Evolutionary conservation across 2,888 invertebrate genomes (phyloP), one percentile per base, ranked within the genome.

Genomic region (Cistogaster globosa): DNA sequence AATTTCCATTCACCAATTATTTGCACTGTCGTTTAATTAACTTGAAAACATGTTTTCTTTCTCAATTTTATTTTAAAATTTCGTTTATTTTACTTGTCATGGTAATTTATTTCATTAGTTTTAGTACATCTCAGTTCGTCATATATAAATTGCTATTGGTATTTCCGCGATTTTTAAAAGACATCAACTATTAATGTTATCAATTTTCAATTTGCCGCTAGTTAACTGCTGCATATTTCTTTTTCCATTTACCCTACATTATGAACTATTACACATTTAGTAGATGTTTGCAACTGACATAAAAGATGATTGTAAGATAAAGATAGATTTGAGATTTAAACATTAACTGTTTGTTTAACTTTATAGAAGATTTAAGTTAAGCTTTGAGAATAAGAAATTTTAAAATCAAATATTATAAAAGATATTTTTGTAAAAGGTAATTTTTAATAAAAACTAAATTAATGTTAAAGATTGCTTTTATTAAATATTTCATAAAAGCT

Each of bases 121-220:
- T 18, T 36, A 1, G 11, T 4, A 22, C 18, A 22, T 8, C 26
- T 32, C 8, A 62, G 62, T 20, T 36, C 12, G n/a, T 78, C 22
- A 79, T 72, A 65, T 67, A 38, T 45, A 36, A 38, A 60, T 53
- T 26, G 48, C n/a, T 62, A 65, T 72, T 67, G 58, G 38, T 65
- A 60, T 80, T 72, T 72, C 65, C 38, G 65, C 58, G 48, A 58
- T 72, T 72, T 65, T 48, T 38, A 72, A 80, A 72, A 53, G 74
- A 82, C 77, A 82, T 71, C 32, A 51, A 75, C 63, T 60, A 82
- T 81, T 81, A 85, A 85, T 85, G 81, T 55, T 65, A 78, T 69
- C 68, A 82, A 85, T 85, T 42, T 85, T 75, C 81, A 81, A 78
- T 85, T 85, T 82, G 84, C 81, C 81, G 84, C 84, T 60, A 81